Evolutionary conservation across 2,113 vertebrate genomes (phyloP).

Genomic region (Podocnemis expansa): DNA sequence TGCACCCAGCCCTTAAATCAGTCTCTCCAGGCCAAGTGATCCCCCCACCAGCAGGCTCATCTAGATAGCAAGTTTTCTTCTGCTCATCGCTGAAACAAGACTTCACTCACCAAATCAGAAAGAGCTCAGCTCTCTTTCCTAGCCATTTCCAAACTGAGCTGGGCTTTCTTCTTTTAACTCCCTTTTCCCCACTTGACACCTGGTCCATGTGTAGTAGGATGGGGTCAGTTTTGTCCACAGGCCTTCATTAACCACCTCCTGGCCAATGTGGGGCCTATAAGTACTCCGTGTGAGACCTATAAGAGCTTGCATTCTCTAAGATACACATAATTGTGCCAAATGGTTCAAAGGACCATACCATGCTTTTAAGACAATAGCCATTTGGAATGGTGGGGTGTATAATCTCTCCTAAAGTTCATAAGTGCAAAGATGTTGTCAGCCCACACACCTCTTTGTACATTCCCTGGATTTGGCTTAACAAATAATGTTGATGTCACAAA

Average conservation of each 20-base stretch:
- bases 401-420: neutral
- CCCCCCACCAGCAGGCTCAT: neutral
- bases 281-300: no score
- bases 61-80: no score
- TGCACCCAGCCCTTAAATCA: neutral
- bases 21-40: neutral
- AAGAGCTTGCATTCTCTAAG: no score
- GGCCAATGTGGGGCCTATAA: no score
- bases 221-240: no score
- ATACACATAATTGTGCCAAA: no score
- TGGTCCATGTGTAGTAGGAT: no score
- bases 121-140: neutral
- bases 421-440: neutral
- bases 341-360: fast-evolving
- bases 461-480: neutral
- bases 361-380: neutral
- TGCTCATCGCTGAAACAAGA: neutral
- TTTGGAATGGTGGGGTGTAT: neutral
- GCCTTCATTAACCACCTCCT: no score
- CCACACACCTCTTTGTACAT: neutral
- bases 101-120: neutral
- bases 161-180: no score
- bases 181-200: no score
- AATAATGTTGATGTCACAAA: neutral
- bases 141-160: neutral